Evolutionary conservation across 2,113 vertebrate species (phyloP).

Genomic region (Mormyrus iriodes): DNA sequence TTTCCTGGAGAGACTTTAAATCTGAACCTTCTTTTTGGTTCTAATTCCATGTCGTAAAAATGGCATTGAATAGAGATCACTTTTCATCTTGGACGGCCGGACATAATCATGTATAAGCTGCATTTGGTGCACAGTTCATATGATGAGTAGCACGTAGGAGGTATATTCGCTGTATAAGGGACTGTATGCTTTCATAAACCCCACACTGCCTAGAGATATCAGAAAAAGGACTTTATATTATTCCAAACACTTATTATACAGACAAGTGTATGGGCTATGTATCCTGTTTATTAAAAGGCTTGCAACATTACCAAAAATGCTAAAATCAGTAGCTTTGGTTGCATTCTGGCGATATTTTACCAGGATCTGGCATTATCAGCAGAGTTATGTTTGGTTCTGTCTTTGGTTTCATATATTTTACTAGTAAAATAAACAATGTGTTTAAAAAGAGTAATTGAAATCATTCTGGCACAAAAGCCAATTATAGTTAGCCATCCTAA

Average conservation of each 20-base stretch:
- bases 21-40: slow-evolving; percentile 79
- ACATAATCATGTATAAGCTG: slow-evolving; percentile 62
- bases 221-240: neutral
- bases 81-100: slow-evolving; percentile 64
- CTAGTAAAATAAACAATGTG: neutral
- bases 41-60: slow-evolving; percentile 90
- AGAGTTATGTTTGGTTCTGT: neutral
- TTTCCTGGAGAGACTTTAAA: slow-evolving; percentile 73
- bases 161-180: neutral
- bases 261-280: neutral
- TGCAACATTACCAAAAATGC: neutral
- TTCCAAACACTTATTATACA: neutral
- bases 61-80: slow-evolving; percentile 78
- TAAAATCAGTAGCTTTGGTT: neutral
- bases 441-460: neutral
- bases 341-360: neutral
- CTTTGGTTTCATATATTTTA: neutral
- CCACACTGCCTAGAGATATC: neutral
- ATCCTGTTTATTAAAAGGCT: neutral
- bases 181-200: neutral
- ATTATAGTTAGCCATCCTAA: neutral
- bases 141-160: neutral
- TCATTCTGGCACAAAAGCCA: neutral
- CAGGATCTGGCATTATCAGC: neutral
- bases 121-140: slow-evolving; percentile 58